Evolutionary conservation across 2,888 invertebrate species (phyloP), one percentile per base, ranked within the genome.

Genomic region (Acrobasis repandana): DNA sequence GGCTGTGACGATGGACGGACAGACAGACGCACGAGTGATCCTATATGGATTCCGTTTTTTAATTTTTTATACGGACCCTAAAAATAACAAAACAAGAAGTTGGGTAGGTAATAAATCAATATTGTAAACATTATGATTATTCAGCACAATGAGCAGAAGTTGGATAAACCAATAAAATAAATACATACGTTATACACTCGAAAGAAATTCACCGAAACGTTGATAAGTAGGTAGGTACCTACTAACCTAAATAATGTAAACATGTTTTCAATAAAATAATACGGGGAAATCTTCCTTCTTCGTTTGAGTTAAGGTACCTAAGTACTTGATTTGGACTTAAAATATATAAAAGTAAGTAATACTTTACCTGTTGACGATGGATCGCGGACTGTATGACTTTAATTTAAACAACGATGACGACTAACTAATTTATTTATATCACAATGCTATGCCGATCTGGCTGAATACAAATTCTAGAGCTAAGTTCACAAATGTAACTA

Each of bases 81-180:
- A 38, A 38, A 38, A 38, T 2, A 38, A 14, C 3, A 38, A 11
- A 6, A 36, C 2, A 38, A 2, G 20, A 20, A 38, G n/a, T n/a
- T n/a, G n/a, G n/a, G n/a, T n/a, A n/a, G 36, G 9, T 10, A 10
- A 18, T 18, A 38, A 56, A 61, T 57, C 62, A 63, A 52, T 63
- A 59, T 65, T n/a, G 38, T 48, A 58, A 58, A 57, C 59, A 62
- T n/a, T n/a, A n/a, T 49, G 36, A 60, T 62, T 62, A 62, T 50
- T 57, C 61, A 43, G 59, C 47, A 58, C 58, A 63, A 65, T 65
- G 57, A 61, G 57, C 58, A 54, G 50, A 59, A 60, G 58, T 60
- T 61, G 33, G 49, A 18, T 36, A 58, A 49, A 58, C 57, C 54
- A 54, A 54, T 38, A 49, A 49, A 18, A 14, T 18, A 57, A 58